These are phyloP conservation scores for human (Homo sapiens) DNA, from an alignment of 2,113 vertebrate species.

Conservation along the genomic window DNA sequence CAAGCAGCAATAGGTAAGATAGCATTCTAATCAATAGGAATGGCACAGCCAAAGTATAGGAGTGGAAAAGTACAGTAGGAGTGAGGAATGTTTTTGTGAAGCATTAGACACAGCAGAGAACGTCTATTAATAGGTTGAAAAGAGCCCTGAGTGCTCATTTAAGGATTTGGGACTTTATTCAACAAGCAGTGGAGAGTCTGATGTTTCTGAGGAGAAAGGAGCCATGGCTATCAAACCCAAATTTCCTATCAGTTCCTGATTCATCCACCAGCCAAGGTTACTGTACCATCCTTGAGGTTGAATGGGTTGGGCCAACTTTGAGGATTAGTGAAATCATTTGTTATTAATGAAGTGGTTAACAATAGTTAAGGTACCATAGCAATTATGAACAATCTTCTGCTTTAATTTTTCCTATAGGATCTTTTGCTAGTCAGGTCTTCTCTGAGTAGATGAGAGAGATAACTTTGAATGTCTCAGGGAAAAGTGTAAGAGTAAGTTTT, in stretches of 20 bases:
- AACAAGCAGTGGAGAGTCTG: not conserved
- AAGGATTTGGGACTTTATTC: slow-evolving; percentile 52
- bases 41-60: not conserved
- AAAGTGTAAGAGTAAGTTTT: slow-evolving; percentile 1
- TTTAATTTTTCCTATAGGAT: not conserved
- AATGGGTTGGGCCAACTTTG: not conserved
- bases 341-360: not conserved
- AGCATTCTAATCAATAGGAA: not conserved
- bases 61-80: slow-evolving; percentile 49
- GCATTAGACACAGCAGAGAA: slow-evolving; percentile 19
- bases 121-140: slow-evolving; percentile 49
- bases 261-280: not conserved
- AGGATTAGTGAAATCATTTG: not conserved
- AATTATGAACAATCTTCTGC: not conserved
- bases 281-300: not conserved
- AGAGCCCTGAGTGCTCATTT: slow-evolving; percentile 5
- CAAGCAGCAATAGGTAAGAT: not conserved
- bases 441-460: not conserved
- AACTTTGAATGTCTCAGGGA: not conserved
- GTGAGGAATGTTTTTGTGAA: slow-evolving; percentile 29
- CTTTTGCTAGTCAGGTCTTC: not conserved
- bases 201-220: slow-evolving; percentile 37
- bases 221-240: not conserved
- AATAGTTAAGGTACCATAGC: not conserved
- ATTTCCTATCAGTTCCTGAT: not conserved